Evolutionary conservation across 92 coral and sea anemone genomes (phyloP).

Genomic region (Nematostella vectensis): DNA sequence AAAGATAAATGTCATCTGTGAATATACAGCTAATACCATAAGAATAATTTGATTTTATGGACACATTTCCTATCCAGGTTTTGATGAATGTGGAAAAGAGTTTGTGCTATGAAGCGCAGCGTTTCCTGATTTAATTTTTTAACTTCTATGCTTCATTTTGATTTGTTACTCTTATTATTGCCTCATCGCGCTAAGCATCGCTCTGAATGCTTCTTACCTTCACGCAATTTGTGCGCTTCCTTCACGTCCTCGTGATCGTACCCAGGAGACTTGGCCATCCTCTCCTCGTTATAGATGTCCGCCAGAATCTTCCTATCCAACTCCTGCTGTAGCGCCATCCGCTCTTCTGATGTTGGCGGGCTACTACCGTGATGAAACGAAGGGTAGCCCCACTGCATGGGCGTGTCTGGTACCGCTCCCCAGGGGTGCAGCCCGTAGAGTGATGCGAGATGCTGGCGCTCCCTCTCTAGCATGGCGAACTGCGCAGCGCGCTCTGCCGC

Average conservation of each 20-base stretch:
- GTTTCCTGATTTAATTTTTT: no score
- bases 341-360: constrained; percentile 29
- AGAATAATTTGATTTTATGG: no score
- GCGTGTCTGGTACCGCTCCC: constrained; percentile 55
- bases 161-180: no score
- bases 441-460: constrained; percentile 91
- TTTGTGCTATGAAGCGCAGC: no score
- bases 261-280: constrained; percentile 32
- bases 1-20: no score
- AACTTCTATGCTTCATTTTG: no score
- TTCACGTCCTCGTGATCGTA: constrained; percentile 28
- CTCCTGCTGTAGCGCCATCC: constrained; percentile 37
- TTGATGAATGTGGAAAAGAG: no score
- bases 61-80: no score
- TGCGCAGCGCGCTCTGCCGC: constrained; percentile 99
- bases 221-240: constrained; percentile 13
- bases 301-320: constrained; percentile 44
- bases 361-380: constrained; percentile 13
- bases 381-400: constrained; percentile 68
- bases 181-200: no score
- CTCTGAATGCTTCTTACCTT: no score
- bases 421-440: constrained; percentile 93
- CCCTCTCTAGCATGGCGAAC: constrained; percentile 96
- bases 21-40: no score
- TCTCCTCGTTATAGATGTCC: constrained; percentile 26